Percentiles rank a stretch among this genome's conserved stretches.
These are phyloP conservation scores for Gorsachius goisagi DNA, from an alignment of 2,113 vertebrate species.

Conservation along the genomic window DNA sequence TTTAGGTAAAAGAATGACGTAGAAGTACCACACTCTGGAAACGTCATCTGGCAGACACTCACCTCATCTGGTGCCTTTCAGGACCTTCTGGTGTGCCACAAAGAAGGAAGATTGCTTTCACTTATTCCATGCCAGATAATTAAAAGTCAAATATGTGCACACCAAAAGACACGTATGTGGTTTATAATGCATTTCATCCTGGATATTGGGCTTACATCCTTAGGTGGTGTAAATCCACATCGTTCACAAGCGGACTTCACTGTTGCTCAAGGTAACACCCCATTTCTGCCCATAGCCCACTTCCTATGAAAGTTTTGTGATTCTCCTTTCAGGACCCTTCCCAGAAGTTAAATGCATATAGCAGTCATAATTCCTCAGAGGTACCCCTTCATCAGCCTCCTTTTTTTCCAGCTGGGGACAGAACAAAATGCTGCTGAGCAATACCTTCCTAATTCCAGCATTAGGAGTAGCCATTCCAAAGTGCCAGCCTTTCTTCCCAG, in stretches of 20 bases:
- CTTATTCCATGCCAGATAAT: background rate
- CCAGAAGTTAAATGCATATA: background rate
- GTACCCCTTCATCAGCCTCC: background rate
- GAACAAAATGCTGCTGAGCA: background rate
- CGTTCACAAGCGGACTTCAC: background rate
- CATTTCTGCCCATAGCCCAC: background rate
- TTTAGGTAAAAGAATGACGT: background rate
- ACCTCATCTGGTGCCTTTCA: background rate
- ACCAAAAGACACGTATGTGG: background rate
- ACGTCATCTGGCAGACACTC: background rate
- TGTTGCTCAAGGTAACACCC: background rate
- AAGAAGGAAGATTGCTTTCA: background rate
- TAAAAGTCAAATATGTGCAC: background rate
- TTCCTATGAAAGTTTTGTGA: background rate
- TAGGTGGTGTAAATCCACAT: background rate
- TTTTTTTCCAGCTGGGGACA: background rate
- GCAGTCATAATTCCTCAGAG: background rate
- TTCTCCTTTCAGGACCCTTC: background rate
- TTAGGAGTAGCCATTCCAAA: background rate
- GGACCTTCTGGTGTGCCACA: background rate
- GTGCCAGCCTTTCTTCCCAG: background rate
- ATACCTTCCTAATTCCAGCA: background rate
- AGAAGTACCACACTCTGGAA: background rate
- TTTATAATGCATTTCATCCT: background rate
- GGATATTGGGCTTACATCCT: background rate